Evolutionary conservation across 2,888 invertebrate genomes (phyloP).

Genomic region (Sepioteuthis lessoniana): DNA sequence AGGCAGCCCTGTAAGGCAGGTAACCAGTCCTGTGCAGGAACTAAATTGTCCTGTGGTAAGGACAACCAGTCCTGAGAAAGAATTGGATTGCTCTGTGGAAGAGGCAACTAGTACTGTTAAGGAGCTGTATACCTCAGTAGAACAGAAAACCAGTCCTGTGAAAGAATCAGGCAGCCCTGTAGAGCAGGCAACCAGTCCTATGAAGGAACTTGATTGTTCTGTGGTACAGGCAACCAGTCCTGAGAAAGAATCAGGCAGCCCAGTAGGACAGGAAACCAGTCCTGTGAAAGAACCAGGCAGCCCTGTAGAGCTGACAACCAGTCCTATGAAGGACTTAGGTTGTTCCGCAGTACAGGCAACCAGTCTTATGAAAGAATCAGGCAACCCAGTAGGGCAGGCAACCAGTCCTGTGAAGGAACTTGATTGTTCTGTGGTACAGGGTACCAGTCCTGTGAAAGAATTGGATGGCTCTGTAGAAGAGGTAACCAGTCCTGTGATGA

Average conservation of each 20-base stretch:
- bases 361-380: background rate
- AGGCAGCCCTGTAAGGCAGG: background rate
- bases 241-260: background rate
- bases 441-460: background rate
- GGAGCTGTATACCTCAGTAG: no score
- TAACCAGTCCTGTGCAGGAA: no score
- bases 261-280: background rate
- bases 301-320: background rate
- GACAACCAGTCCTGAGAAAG: background rate
- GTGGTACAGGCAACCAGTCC: no score
- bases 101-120: no score
- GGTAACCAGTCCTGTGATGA: background rate
- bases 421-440: background rate
- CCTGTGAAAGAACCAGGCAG: background rate
- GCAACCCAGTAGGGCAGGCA: background rate
- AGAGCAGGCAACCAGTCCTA: background rate
- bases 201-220: no score
- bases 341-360: background rate
- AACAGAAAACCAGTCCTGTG: background rate
- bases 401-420: background rate
- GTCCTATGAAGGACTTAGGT: background rate
- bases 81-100: no score
- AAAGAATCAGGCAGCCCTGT: background rate
- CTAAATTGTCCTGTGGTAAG: no score
- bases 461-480: background rate